A percentile compares a stretch with the other conserved stretches of the same genome.
phyloP scores from a whole-genome alignment of 2,113 vertebrate genomes.

The Scomber japonicus region DNA sequence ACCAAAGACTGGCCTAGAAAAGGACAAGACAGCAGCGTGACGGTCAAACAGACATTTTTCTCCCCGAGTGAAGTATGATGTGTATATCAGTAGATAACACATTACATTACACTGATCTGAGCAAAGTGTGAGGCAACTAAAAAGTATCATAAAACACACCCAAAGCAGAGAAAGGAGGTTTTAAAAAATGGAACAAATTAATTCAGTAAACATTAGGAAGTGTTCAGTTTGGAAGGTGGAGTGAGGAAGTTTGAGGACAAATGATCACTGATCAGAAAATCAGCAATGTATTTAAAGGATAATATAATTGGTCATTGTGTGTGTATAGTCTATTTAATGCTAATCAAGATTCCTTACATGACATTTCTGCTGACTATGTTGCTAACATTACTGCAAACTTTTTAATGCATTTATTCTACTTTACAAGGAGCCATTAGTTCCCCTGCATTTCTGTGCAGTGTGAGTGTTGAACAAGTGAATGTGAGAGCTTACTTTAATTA shows the following conservation, averaged over 20 bases:
- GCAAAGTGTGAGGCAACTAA: neutral
- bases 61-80: neutral
- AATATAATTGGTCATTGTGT: too few species aligned
- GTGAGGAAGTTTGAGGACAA: neutral
- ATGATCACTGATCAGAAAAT: neutral
- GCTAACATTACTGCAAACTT: too few species aligned
- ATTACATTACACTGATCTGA: neutral
- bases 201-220: neutral
- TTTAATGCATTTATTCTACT: too few species aligned
- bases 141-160: neutral
- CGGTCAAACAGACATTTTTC: too few species aligned
- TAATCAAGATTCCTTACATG: too few species aligned
- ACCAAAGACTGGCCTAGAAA: neutral
- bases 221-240: too few species aligned
- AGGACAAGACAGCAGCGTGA: neutral
- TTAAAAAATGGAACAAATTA: neutral
- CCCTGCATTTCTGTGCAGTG: too few species aligned
- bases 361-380: too few species aligned
- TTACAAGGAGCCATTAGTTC: too few species aligned
- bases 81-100: neutral
- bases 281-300: neutral
- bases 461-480: too few species aligned
- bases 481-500: too few species aligned
- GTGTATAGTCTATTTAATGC: too few species aligned
- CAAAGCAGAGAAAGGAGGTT: neutral